phyloP scores from a whole-genome alignment of 2,113 vertebrate species.

The Lophochroa leadbeateri region DNA sequence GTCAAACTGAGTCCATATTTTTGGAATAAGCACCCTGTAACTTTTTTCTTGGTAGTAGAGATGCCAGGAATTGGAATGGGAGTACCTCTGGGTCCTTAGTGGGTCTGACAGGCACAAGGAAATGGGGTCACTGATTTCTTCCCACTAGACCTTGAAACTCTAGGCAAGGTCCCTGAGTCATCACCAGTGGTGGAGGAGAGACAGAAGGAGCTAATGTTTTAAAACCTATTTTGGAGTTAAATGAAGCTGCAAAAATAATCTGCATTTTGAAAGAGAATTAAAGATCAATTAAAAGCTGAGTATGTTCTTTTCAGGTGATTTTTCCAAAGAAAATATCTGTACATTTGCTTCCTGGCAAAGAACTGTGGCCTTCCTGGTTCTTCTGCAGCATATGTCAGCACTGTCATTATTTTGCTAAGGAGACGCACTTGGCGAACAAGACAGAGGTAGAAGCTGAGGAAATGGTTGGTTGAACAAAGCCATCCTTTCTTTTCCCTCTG shows the following conservation, averaged over 20 bases:
- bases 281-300: background rate
- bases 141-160: background rate
- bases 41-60: background rate
- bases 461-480: slow-evolving; percentile 46
- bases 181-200: background rate
- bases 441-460: slow-evolving; percentile 23
- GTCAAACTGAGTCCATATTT: background rate
- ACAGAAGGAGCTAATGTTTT: background rate
- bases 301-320: background rate
- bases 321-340: background rate
- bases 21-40: background rate
- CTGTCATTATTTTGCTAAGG: slow-evolving; percentile 31
- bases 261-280: background rate
- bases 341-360: background rate
- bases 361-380: background rate
- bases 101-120: background rate
- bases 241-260: background rate
- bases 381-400: background rate
- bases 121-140: background rate
- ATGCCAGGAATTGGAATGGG: background rate
- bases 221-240: background rate
- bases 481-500: slow-evolving; percentile 36
- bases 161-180: background rate
- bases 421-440: background rate
- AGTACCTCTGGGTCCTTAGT: background rate